A percentile compares a stretch with the other conserved stretches of the same genome.
Conservation (phyloP, 2,113 vertebrate species). For the Bujurquina vittata region DNA sequence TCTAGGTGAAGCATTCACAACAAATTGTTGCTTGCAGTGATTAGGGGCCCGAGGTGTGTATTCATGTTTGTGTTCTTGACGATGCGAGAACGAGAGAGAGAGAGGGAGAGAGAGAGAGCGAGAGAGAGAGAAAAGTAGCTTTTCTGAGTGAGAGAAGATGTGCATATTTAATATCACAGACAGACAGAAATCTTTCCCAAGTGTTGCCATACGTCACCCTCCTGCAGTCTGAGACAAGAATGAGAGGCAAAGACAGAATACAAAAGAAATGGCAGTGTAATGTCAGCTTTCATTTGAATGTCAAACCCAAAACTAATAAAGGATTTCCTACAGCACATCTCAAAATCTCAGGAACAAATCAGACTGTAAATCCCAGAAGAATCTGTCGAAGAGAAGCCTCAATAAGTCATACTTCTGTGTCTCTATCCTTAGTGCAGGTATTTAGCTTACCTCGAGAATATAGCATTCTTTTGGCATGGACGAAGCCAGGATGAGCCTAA, state of each 20-base stretch:
- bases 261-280: constrained; percentile 34
- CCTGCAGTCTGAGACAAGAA: constrained; percentile 43
- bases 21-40: constrained; percentile 57
- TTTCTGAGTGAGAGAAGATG: constrained; percentile 35
- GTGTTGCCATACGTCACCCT: constrained; percentile 33
- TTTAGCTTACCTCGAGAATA: background rate
- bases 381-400: background rate
- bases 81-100: background rate
- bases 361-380: constrained; percentile 34
- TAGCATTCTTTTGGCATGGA: background rate
- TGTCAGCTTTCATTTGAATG: constrained; percentile 38
- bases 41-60: constrained; percentile 28
- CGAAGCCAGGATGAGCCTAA: background rate
- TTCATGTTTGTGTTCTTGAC: background rate
- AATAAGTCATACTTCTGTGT: background rate
- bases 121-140: constrained; percentile 16
- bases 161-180: constrained; percentile 64
- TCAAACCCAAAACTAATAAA: constrained; percentile 54
- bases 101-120: background rate
- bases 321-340: constrained; percentile 38
- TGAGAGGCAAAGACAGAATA: constrained; percentile 46
- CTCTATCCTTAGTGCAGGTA: background rate
- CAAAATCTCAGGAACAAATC: constrained; percentile 35
- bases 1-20: constrained; percentile 48
- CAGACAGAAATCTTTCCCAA: constrained; percentile 54